Conservation (phyloP, 2,797 vertebrate species). For the Gymnothorax javanicus region DNA sequence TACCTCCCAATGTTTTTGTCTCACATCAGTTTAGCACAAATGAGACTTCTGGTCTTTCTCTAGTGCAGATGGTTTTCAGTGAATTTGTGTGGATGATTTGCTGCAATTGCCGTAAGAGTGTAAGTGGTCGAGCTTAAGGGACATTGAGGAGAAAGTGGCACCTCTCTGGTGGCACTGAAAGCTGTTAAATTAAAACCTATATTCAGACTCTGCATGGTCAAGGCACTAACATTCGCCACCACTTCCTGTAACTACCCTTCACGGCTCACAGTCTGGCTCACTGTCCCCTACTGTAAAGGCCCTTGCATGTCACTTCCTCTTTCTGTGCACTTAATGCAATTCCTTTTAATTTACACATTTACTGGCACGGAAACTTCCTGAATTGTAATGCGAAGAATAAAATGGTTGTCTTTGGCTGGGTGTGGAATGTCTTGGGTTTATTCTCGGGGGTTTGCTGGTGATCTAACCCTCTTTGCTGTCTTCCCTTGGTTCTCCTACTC, state of each 20-base stretch:
- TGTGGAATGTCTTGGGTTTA: slow-evolving; percentile 27
- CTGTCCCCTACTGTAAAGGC: not conserved
- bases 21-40: not conserved
- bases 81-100: not conserved
- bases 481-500: slow-evolving; percentile 60
- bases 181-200: not conserved
- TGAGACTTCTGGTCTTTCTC: not conserved
- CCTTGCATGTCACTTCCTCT: slow-evolving; percentile 12
- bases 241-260: not conserved
- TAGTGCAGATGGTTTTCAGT: not conserved
- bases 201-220: not conserved
- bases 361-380: not conserved
- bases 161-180: not conserved
- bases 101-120: not conserved
- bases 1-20: not conserved
- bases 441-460: slow-evolving; percentile 42
- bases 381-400: not conserved
- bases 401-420: not conserved
- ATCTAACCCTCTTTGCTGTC: slow-evolving; percentile 49
- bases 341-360: slow-evolving; percentile 12
- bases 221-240: not conserved
- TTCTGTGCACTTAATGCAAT: not conserved
- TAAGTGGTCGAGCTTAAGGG: not conserved
- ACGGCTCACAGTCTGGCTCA: not conserved
- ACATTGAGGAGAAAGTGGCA: not conserved